Percentiles rank a stretch among this genome's conserved stretches.
Conservation (phyloP, 2,797 vertebrate genomes). For the Aldrovandia affinis region DNA sequence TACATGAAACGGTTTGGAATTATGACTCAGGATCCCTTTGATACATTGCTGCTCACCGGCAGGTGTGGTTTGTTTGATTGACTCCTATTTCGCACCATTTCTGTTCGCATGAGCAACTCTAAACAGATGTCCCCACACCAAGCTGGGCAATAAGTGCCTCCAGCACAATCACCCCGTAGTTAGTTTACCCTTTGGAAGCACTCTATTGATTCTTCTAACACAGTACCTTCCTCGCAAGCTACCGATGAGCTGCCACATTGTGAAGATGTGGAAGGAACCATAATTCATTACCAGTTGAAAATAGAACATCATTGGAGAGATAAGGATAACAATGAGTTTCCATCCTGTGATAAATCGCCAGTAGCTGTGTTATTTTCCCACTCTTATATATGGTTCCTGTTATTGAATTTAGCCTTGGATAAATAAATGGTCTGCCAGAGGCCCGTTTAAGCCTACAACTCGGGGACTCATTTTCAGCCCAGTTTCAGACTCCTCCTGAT, state of each 20-base stretch:
- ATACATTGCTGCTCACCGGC: conserved; percentile 5
- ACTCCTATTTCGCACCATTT: neutral
- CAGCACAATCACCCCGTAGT: conserved; percentile 42
- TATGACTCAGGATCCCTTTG: neutral
- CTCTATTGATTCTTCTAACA: conserved; percentile 65
- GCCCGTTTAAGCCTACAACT: conserved; percentile 83
- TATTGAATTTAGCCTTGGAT: conserved; percentile 91
- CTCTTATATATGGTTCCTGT: conserved; percentile 87
- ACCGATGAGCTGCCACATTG: conserved; percentile 64
- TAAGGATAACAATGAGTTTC: conserved; percentile 89
- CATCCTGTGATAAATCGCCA: conserved; percentile 85
- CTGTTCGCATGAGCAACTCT: conserved; percentile 16
- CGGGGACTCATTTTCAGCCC: conserved; percentile 76
- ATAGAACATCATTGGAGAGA: conserved; percentile 83
- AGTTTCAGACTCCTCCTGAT: conserved; percentile 73
- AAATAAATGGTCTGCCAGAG: conserved; percentile 88
- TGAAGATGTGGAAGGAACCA: conserved; percentile 69
- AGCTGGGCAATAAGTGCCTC: conserved; percentile 13
- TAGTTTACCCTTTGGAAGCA: conserved; percentile 54
- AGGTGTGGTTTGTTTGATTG: neutral
- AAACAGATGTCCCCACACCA: conserved; percentile 28
- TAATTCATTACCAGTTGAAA: conserved; percentile 85
- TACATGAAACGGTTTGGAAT: neutral
- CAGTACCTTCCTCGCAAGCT: conserved; percentile 61
- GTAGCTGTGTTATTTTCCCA: conserved; percentile 85